These are phyloP conservation scores for Parnassius apollo DNA, from an alignment of 2,888 invertebrate species.

Conservation along the genomic window DNA sequence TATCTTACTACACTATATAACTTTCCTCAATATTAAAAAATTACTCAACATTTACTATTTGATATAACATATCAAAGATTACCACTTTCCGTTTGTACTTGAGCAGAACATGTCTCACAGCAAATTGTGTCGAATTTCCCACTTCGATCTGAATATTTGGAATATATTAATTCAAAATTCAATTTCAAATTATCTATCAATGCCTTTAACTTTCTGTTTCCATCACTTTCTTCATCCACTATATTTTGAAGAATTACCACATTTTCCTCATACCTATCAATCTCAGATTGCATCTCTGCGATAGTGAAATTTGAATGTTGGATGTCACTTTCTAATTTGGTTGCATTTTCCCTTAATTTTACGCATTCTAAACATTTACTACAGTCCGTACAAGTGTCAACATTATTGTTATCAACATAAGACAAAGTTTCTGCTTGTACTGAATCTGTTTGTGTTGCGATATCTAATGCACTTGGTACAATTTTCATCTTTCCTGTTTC, in stretches of 20 bases:
- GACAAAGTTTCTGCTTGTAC: constrained; percentile 21
- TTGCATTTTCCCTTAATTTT: constrained; percentile 39
- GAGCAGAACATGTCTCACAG: constrained; percentile 38
- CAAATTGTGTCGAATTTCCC: constrained; percentile 43
- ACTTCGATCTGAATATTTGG: constrained; percentile 46
- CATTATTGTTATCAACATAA: constrained; percentile 44
- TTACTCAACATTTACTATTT: neutral
- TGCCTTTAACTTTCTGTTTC: constrained; percentile 46
- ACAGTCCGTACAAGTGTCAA: constrained; percentile 37
- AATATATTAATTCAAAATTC: constrained; percentile 49
- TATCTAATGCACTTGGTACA: neutral
- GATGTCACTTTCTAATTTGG: constrained; percentile 51
- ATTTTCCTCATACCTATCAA: constrained; percentile 55
- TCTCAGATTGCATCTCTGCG: constrained; percentile 47
- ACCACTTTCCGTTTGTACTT: constrained; percentile 52
- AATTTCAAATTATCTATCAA: constrained; percentile 46
- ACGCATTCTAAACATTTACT: constrained; percentile 55
- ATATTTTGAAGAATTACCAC: constrained; percentile 48
- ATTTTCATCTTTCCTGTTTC: neutral
- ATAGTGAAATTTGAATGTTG: constrained; percentile 39
- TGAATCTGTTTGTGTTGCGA: constrained; percentile 41
- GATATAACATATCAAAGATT: constrained; percentile 38
- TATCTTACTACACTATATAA: constrained; percentile 26
- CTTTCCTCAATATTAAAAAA: too few relatives aligned
- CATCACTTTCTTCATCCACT: constrained; percentile 48